Evolutionary conservation across 37 sponge, comb jelly and placozoan genomes (phyloP), one percentile per base, ranked within the genome.

Genomic region (Axinella damicornis): DNA sequence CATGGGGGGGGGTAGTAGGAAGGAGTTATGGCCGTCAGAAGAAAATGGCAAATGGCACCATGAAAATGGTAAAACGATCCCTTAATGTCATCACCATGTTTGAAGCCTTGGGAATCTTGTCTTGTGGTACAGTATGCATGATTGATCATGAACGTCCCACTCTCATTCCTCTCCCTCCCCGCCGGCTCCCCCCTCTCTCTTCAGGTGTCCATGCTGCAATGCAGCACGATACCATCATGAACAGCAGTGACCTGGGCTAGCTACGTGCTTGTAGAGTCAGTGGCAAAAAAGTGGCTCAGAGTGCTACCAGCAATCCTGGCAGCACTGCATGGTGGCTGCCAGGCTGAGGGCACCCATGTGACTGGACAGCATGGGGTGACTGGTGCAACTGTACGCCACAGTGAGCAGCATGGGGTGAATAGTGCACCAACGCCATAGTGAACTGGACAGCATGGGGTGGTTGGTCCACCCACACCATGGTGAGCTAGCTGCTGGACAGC

Each of bases 121-220:
- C n/a, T n/a, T n/a, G n/a, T n/a, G 4, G 46, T 46, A 4, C 4
- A 46, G 4, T n/a, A n/a, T n/a, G n/a, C n/a, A n/a, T n/a, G n/a
- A n/a, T n/a, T n/a, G n/a, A n/a, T n/a, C n/a, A n/a, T n/a, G n/a
- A n/a, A n/a, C n/a, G n/a, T n/a, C 46, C 46, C 46, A 46, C 46
- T 46, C 46, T 46, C 46, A 4, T 9, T 46, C 9, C 46, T 9
- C 46, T 46, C 46, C 9, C 46, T 9, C 46, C n/a, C n/a, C n/a
- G n/a, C n/a, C n/a, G n/a, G n/a, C n/a, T 9, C 9, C 46, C 9
- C 46, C 46, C 9, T 46, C 46, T 9, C 46, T 2, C 35, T 6
- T n/a, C 73, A 93, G 94, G 87, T 67, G 85, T 96, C 0, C 92
- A 94, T 70, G 86, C 87, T 80, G 98, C 95, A 15, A 31, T 98